Evolutionary conservation across 1,140 invertebrate genomes (phyloP), one percentile per base, ranked within the genome.

Genomic region (Oscheius sp.): DNA sequence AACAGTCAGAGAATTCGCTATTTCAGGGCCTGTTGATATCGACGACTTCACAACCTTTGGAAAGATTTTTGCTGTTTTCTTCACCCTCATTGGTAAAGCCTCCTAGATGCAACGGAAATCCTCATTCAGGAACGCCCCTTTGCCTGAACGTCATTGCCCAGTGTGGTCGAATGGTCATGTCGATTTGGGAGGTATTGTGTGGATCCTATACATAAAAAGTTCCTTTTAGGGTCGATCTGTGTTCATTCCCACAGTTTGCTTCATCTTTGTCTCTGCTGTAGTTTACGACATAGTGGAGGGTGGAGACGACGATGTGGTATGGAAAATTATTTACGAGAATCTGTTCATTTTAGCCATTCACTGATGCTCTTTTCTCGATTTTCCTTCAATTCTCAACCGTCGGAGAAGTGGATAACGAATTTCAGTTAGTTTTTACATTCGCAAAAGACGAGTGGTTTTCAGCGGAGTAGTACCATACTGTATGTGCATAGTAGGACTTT

Each of bases 281-380:
- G 55, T 71, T 71, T 71, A 71, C 32, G 68, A 71, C 49, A 71
- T 71, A 31, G 58, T 71, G 3, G 68, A 71, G 28, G 68, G 68
- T 1, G 68, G 68, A 18, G 52, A 58, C 2, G 68, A 71, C 29
- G 68, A 71, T 23, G 38, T 71, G 66, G 66, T 68, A 36, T 52
- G 20, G 2, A 20, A 36, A 2, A 31, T 45, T 15, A 35, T 10
- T 52, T n/a, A 20, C 26, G 0, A n/a, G 2, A 23, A 36, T 29
- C 20, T 0, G 23, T 15, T 20, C 42, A 2, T 36, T 68, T 55
- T 52, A 68, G 68, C 68, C 68, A 20, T 71, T 71, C n/a, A 63
- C 63, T 15, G 68, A 71, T 36, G 68, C 58, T 13, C 61, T 71
- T 13, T 71, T 71, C 36, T 71, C 68, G 3, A 71, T 71, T 15